These are phyloP conservation scores for Tetramorium alpestre DNA, from an alignment of 1,140 invertebrate genomes.

Conservation along the genomic window DNA sequence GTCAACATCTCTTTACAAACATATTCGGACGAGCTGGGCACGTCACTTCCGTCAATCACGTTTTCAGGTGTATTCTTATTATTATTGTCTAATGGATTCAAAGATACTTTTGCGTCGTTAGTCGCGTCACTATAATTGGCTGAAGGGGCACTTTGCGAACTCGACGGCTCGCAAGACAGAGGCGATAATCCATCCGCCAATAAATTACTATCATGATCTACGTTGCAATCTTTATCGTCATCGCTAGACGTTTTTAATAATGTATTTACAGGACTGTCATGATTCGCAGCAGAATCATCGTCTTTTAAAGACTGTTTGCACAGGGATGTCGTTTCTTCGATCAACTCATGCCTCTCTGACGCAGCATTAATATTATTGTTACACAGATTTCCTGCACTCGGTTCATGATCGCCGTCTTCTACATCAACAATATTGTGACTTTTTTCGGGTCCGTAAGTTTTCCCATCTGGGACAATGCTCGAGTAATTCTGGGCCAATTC, in stretches of 20 bases:
- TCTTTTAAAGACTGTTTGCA: not conserved
- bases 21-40: constrained; percentile 7
- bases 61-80: constrained; percentile 59
- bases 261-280: not conserved
- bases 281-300: not conserved
- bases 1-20: constrained; percentile 46
- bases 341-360: not conserved
- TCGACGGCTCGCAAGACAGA: constrained; percentile 20
- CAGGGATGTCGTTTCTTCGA: not conserved
- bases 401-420: constrained; percentile 11
- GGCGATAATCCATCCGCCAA: not conserved
- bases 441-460: constrained; percentile 38
- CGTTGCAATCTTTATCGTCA: not conserved
- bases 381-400: constrained; percentile 13
- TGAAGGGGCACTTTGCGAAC: constrained; percentile 17
- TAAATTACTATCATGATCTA: not conserved
- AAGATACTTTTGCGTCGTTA: constrained; percentile 25
- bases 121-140: constrained; percentile 29
- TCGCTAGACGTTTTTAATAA: constrained; percentile 33
- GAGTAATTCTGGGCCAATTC: constrained; percentile 28
- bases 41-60: constrained; percentile 32
- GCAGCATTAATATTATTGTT: constrained; percentile 45
- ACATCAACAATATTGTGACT: constrained; percentile 13
- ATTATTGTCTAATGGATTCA: constrained; percentile 60
- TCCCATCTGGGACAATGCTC: constrained; percentile 36